Conservation (phyloP, 1,140 invertebrate species). For the Lordiphosa clarofinis region DNA sequence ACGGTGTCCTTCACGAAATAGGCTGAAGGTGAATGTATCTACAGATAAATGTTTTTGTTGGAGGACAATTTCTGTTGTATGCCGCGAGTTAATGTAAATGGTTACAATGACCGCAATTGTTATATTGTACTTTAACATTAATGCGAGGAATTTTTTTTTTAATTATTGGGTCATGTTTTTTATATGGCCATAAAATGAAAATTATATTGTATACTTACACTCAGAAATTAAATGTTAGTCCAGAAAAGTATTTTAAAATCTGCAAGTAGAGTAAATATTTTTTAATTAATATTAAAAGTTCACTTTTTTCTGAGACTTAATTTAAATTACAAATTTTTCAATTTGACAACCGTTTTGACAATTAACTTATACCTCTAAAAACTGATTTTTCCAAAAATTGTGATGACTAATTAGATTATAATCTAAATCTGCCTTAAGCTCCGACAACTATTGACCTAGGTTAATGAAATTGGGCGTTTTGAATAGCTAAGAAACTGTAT, state of each 20-base stretch:
- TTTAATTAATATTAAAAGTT: background rate
- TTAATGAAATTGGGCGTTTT: no score
- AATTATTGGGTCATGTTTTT: background rate
- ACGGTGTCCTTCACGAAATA: slow-evolving; percentile 30
- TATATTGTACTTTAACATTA: slow-evolving; percentile 1
- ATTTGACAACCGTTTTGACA: no score
- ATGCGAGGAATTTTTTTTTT: no score
- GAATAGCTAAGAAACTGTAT: no score
- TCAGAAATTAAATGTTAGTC: slow-evolving; percentile 7
- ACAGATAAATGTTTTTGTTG: slow-evolving; percentile 9
- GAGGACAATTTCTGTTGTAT: slow-evolving; percentile 1
- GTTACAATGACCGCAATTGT: slow-evolving; percentile 3
- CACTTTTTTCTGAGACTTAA: no score
- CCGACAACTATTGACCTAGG: no score
- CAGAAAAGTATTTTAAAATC: slow-evolving; percentile 1
- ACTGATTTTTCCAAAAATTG: no score
- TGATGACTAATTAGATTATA: no score
- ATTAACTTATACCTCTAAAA: no score
- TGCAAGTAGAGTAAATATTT: background rate
- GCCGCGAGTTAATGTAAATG: slow-evolving; percentile 16
- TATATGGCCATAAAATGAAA: background rate
- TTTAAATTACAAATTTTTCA: no score
- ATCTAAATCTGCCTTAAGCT: no score
- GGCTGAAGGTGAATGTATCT: slow-evolving; percentile 46
- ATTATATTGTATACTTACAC: background rate